Percentiles rank a stretch among this genome's conserved stretches.
Evolutionary conservation across 23 tunicate species (phyloP).

Genomic region (Phallusia fumigata): DNA sequence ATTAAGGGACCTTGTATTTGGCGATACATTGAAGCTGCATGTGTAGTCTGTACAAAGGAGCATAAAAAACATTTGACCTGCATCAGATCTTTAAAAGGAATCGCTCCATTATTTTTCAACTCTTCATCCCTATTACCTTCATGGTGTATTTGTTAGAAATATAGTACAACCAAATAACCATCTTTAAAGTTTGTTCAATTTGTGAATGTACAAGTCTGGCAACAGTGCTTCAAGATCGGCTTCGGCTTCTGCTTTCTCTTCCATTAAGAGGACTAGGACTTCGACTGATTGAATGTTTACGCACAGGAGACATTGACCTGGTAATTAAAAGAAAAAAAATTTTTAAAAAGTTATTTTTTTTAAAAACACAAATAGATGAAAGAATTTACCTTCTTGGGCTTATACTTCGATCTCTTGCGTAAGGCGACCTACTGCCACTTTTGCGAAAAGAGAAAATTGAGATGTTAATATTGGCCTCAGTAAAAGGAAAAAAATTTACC

Average conservation of each 20-base stretch:
- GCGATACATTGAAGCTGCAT: background rate
- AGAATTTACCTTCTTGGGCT: conserved; percentile 17
- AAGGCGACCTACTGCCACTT: conserved; percentile 3
- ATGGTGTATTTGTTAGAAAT: background rate
- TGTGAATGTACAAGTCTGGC: background rate
- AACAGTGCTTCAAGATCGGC: conserved; percentile 1
- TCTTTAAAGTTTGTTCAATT: background rate
- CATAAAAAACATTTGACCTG: too few relatives aligned
- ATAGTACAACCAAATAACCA: background rate
- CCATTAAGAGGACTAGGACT: conserved; percentile 15
- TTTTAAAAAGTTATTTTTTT: background rate
- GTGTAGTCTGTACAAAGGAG: background rate
- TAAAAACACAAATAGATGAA: background rate
- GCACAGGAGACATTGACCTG: conserved; percentile 9
- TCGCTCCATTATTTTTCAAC: too few relatives aligned
- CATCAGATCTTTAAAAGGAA: too few relatives aligned
- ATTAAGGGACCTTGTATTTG: background rate
- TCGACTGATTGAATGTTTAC: background rate
- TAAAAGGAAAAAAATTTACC: background rate
- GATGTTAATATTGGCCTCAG: too few relatives aligned
- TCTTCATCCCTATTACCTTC: too few relatives aligned
- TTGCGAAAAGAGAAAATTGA: background rate
- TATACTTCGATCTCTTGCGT: background rate
- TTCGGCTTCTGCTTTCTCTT: conserved; percentile 4
- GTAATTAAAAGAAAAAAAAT: background rate